Evolutionary conservation across 1,140 invertebrate genomes (phyloP).

Genomic region (Potamilus streckersoni): DNA sequence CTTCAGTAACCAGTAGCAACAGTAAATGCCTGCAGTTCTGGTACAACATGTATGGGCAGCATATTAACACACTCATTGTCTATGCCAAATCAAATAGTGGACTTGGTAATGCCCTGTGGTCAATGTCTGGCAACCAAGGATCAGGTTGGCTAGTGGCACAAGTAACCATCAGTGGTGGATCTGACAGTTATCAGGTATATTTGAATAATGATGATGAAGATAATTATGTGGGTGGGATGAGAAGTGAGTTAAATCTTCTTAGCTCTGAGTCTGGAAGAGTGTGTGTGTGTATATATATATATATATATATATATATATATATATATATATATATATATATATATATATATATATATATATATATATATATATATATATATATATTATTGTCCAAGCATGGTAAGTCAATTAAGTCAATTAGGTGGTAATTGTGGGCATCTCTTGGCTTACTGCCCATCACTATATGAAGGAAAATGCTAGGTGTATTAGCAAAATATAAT

Average conservation of each 20-base stretch:
- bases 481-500: too few relatives aligned
- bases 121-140: constrained; percentile 50
- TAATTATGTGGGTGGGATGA: neutral
- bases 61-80: constrained; percentile 49
- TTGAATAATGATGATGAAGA: constrained; percentile 4
- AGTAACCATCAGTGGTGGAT: constrained; percentile 38
- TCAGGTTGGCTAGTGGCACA: constrained; percentile 50
- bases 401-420: neutral
- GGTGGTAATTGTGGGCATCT: neutral
- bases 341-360: too few relatives aligned
- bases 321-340: too few relatives aligned
- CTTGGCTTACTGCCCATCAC: neutral
- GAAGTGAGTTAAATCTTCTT: neutral
- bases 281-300: neutral
- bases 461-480: neutral
- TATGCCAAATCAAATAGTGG: constrained; percentile 33
- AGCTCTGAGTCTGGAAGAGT: too few relatives aligned
- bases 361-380: too few relatives aligned
- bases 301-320: too few relatives aligned
- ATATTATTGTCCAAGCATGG: too few relatives aligned
- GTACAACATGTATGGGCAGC: constrained; percentile 58
- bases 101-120: constrained; percentile 44
- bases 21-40: constrained; percentile 65
- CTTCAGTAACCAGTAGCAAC: constrained; percentile 31
- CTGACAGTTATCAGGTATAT: constrained; percentile 45